Conservation (phyloP, 2,113 vertebrate genomes). For the Globicephala melas region DNA sequence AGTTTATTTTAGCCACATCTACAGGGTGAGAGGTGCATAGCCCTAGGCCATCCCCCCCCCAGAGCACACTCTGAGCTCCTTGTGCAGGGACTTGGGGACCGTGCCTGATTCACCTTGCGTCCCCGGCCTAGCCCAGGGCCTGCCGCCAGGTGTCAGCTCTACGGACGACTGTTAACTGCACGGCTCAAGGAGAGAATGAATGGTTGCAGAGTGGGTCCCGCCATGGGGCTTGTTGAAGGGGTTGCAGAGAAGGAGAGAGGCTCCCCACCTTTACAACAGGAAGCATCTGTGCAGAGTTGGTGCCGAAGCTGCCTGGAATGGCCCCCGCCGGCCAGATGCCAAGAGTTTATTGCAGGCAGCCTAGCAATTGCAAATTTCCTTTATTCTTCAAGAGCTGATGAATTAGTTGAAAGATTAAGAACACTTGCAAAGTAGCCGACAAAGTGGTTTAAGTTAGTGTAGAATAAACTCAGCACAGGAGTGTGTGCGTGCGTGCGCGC, state of each 20-base stretch:
- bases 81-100: accelerated
- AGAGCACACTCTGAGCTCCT: background rate
- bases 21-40: background rate
- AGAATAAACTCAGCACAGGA: background rate
- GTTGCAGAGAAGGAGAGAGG: background rate
- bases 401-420: conserved; percentile 63
- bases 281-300: background rate
- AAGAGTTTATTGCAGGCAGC: conserved; percentile 43
- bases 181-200: background rate
- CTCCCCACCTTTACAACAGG: background rate
- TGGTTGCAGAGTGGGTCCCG: accelerated
- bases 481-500: background rate
- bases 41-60: too few relatives aligned
- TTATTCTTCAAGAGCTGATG: conserved; percentile 48
- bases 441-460: conserved; percentile 48
- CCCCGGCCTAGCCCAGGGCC: background rate
- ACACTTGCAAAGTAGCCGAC: conserved; percentile 57
- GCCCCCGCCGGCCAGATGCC: background rate
- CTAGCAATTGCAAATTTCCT: conserved; percentile 45
- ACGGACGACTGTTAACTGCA: background rate
- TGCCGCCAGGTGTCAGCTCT: background rate
- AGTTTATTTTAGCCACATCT: background rate
- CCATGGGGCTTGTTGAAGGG: background rate
- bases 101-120: background rate
- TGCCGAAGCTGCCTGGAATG: background rate